Conservation (phyloP, 2,888 invertebrate genomes). For the Salticus scenicus region DNA sequence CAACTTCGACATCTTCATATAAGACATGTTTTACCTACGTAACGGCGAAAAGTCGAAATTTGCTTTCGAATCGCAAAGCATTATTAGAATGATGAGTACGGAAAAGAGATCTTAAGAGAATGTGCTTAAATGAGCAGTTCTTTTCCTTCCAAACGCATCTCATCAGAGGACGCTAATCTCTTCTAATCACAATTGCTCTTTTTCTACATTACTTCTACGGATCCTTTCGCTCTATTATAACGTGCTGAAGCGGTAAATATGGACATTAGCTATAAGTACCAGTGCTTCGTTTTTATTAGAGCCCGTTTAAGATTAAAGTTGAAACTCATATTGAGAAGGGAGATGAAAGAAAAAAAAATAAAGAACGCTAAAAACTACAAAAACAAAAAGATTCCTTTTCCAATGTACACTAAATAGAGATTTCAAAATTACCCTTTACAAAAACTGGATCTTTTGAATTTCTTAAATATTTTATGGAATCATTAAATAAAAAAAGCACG, state of each 20-base stretch:
- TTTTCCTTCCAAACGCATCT: constrained; percentile 31
- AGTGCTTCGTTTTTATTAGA: constrained; percentile 68
- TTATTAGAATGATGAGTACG: background rate
- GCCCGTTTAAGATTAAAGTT: constrained; percentile 68
- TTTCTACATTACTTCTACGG: constrained; percentile 26
- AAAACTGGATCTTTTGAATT: constrained; percentile 68
- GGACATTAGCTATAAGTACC: constrained; percentile 69
- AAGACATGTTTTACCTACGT: too few species aligned
- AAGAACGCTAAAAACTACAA: constrained; percentile 29
- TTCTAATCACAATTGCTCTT: constrained; percentile 61
- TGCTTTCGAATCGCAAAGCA: too few species aligned
- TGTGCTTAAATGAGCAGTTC: constrained; percentile 54
- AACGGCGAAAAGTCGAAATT: too few species aligned
- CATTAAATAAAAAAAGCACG: constrained; percentile 43
- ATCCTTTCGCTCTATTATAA: constrained; percentile 62
- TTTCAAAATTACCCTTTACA: constrained; percentile 61
- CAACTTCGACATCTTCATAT: too few species aligned
- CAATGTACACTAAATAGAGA: constrained; percentile 59
- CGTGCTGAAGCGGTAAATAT: constrained; percentile 70
- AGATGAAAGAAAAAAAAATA: constrained; percentile 35
- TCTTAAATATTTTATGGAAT: constrained; percentile 70
- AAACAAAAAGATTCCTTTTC: constrained; percentile 33
- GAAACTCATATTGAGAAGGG: constrained; percentile 63
- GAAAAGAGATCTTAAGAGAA: constrained; percentile 35
- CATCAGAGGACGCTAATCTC: constrained; percentile 67